Conservation (phyloP, 2,113 vertebrate species). For the Oostethus manadensis region DNA sequence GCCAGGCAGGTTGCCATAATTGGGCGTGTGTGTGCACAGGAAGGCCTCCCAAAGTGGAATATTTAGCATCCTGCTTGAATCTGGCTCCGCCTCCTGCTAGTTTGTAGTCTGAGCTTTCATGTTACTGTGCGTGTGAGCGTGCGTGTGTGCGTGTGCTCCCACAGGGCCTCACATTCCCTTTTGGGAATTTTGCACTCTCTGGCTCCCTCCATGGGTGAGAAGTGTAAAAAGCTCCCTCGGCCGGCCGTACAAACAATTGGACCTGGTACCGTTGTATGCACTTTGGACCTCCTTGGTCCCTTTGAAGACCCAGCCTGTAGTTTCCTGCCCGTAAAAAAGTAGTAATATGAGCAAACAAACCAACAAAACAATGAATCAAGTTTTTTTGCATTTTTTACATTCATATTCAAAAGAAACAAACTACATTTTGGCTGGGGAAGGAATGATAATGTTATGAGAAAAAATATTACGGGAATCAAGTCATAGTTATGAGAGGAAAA, state of each 20-base stretch:
- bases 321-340: too few species aligned
- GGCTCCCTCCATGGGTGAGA: conserved; percentile 62
- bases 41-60: conserved; percentile 26
- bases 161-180: conserved; percentile 24
- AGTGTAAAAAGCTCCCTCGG: conserved; percentile 10
- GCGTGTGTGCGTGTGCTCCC: conserved; percentile 52
- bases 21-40: too few species aligned
- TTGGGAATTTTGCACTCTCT: conserved; percentile 50
- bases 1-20: background rate
- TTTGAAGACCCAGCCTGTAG: background rate
- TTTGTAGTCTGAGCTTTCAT: conserved; percentile 31
- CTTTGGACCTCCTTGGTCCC: background rate
- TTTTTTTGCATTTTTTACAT: too few species aligned
- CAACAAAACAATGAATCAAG: too few species aligned
- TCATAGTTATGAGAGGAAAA: too few species aligned
- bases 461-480: too few species aligned
- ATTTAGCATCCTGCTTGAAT: conserved; percentile 36
- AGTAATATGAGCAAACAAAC: too few species aligned
- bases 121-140: conserved; percentile 6
- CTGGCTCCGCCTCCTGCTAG: conserved; percentile 5
- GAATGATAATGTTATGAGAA: too few species aligned
- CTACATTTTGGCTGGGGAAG: too few species aligned
- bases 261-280: background rate
- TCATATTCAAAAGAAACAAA: too few species aligned
- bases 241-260: background rate